Evolutionary conservation across 2,888 invertebrate species (phyloP), one percentile per base, ranked within the genome.

Genomic region (Seira sanloemensis): DNA sequence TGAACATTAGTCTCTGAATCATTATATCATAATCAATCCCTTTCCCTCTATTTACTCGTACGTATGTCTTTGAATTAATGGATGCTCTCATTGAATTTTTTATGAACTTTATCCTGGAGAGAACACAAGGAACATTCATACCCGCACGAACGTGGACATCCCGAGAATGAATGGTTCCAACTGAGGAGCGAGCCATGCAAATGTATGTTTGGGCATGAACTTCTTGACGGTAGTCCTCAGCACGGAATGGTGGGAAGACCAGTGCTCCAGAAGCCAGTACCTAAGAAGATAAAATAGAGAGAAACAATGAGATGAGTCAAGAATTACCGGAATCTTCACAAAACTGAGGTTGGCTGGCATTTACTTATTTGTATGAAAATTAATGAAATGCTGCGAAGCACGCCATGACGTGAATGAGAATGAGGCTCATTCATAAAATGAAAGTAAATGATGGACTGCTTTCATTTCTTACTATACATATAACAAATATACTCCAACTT

Each of bases 91-190:
- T 73, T 73, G 72, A 79, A 79, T 54, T 62, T 72, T 74, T 80
- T 74, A 74, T 37, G 4, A 37, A 7, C 37, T 37, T 37, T 12
- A 37, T 37, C 12, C 37, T 37, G 19, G 19, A 37, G 37, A 37
- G 71, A 79, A 80, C 37, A 68, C 21, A 81, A 65, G 82, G 76
- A 82, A 82, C 82, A 72, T 62, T 82, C 82, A 94, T 93, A 98
- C 98, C 98, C 92, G 98, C 97, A 93, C 97, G 93, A 75, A 98
- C 97, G 92, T 97, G 96, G 91, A 98, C 97, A 91, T 97, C 97
- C 77, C 97, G 93, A 71, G 97, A 97, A 91, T 97, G 95, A 90
- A 98, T 96, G 46, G 96, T 95, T 87, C 98, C 98, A 89, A 96
- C 96, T 80, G 95, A 94, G 91, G 97, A 98, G 90, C 95, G 94